phyloP scores from a whole-genome alignment of 2,888 invertebrate genomes.

The Dyspetes luteomarginatus region DNA sequence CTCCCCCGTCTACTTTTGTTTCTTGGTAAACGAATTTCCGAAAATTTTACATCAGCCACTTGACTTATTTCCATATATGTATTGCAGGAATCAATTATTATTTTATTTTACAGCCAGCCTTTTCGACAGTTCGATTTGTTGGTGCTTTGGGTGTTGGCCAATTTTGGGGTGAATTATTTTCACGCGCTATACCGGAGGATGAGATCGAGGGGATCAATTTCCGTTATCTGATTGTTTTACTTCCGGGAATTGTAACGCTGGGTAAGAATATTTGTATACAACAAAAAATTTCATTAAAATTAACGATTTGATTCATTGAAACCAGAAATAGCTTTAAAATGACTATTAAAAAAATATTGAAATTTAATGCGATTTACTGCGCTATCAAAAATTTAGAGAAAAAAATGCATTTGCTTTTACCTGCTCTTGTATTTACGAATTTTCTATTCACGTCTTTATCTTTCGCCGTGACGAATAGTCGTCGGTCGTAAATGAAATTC shows the following conservation, averaged over 20 bases:
- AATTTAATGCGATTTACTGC: neutral
- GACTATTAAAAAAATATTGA: neutral
- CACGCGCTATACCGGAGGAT: constrained; percentile 91
- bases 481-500: neutral
- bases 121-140: constrained; percentile 91
- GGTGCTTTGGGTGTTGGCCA: constrained; percentile 92
- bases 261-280: constrained; percentile 84
- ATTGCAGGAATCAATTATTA: neutral
- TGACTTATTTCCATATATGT: neutral
- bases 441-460: neutral
- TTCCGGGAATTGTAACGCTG: constrained; percentile 89
- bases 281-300: too few relatives aligned
- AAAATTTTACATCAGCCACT: neutral
- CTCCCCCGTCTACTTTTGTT: neutral
- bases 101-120: constrained; percentile 88
- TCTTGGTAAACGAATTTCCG: neutral
- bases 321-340: neutral
- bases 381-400: neutral
- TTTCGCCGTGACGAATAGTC: neutral
- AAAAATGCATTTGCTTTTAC: neutral
- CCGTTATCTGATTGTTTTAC: constrained; percentile 88
- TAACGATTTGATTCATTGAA: too few relatives aligned
- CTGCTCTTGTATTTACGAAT: neutral
- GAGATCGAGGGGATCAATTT: constrained; percentile 89
- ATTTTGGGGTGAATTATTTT: constrained; percentile 90